Percentiles rank a stretch among this genome's conserved stretches.
Conservation (phyloP, 2,113 vertebrate genomes). For the Muscicapa adusta region DNA sequence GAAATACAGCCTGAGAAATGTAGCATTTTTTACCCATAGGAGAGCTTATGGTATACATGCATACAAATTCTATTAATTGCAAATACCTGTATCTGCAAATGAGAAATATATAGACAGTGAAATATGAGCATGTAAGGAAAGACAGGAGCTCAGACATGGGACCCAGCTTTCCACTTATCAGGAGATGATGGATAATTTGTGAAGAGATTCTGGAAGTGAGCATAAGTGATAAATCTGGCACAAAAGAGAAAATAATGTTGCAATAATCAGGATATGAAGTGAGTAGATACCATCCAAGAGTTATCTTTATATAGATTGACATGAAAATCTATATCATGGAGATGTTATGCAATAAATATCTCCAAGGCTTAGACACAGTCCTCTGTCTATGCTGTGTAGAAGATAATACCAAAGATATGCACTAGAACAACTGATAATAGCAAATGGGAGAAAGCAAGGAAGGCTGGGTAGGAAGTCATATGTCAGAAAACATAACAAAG, state of each 20-base stretch:
- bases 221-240: background rate
- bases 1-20: background rate
- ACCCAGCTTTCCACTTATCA: background rate
- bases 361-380: background rate
- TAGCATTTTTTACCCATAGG: background rate
- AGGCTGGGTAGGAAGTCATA: background rate
- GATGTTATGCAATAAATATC: background rate
- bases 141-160: background rate
- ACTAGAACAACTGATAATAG: background rate
- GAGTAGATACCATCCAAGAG: background rate
- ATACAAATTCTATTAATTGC: background rate
- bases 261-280: background rate
- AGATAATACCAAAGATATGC: background rate
- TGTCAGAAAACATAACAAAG: background rate
- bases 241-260: background rate
- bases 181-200: background rate
- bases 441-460: background rate
- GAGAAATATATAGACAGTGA: background rate
- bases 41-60: background rate
- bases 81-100: background rate
- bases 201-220: background rate
- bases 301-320: slow-evolving; percentile 13
- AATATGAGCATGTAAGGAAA: background rate
- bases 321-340: background rate
- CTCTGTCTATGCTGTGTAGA: background rate